A percentile compares a stretch with the other conserved stretches of the same genome.
Evolutionary conservation across 2,113 vertebrate genomes (phyloP).

Genomic region (Triplophysa dalaica): DNA sequence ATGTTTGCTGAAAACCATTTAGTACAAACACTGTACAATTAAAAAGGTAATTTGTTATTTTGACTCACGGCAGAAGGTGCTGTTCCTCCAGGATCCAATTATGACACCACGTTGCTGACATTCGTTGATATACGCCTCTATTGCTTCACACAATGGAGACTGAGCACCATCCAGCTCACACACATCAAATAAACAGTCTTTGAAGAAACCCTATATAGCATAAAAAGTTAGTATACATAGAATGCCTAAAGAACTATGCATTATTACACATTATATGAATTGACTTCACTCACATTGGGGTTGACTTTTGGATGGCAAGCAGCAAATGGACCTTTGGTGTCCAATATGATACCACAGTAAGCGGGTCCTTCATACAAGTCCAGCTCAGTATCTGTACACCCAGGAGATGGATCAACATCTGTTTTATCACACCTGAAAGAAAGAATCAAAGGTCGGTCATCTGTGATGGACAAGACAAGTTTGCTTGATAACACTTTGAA

Average conservation of each 20-base stretch:
- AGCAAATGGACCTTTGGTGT: slow-evolving; percentile 65
- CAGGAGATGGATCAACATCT: slow-evolving; percentile 63
- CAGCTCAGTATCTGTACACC: slow-evolving; percentile 65
- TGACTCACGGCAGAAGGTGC: slow-evolving; percentile 73
- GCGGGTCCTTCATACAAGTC: slow-evolving; percentile 69
- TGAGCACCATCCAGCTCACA: slow-evolving; percentile 72
- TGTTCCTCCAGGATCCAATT: slow-evolving; percentile 73
- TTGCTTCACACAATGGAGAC: slow-evolving; percentile 71
- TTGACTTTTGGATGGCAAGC: slow-evolving; percentile 63
- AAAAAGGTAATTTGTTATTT: neutral
- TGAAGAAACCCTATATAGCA: slow-evolving; percentile 67
- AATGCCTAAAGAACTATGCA: neutral
- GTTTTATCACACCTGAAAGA: slow-evolving; percentile 69
- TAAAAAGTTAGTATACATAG: neutral
- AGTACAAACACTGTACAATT: no score
- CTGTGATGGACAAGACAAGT: neutral
- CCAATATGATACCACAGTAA: slow-evolving; percentile 70
- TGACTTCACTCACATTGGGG: slow-evolving; percentile 66
- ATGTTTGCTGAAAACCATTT: neutral
- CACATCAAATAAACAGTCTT: slow-evolving; percentile 74
- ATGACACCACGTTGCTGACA: slow-evolving; percentile 77
- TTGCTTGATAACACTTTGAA: neutral
- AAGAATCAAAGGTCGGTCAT: neutral
- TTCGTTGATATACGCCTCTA: slow-evolving; percentile 75
- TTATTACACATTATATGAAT: neutral